Conservation (phyloP, 2,888 invertebrate species). For the Heliconius ismenius region DNA sequence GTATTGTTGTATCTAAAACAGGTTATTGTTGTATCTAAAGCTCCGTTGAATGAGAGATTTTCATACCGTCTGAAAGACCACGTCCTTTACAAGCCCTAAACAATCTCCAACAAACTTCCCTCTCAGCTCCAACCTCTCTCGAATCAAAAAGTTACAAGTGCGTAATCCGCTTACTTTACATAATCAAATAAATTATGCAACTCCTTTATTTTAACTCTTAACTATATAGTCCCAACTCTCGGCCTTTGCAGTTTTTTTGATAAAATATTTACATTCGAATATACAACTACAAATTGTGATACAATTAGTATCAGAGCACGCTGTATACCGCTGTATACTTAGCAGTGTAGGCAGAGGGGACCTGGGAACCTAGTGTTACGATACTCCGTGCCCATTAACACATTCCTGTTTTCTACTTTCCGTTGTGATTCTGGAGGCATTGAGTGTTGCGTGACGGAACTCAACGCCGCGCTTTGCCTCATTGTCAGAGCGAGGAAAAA, state of each 20-base stretch:
- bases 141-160: constrained; percentile 45
- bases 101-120: constrained; percentile 44
- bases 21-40: too few relatives aligned
- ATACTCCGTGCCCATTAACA: background rate
- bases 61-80: constrained; percentile 20
- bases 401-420: background rate
- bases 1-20: background rate
- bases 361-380: too few relatives aligned
- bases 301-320: background rate
- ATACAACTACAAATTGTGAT: background rate
- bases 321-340: background rate
- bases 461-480: background rate
- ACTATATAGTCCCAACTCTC: constrained; percentile 18
- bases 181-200: constrained; percentile 45
- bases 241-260: constrained; percentile 11
- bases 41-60: background rate
- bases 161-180: constrained; percentile 45
- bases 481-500: too few relatives aligned
- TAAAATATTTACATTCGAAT: background rate
- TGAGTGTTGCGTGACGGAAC: background rate
- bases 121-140: constrained; percentile 32
- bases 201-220: constrained; percentile 32
- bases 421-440: background rate
- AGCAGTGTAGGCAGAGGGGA: background rate
- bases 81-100: constrained; percentile 39